Conservation (phyloP, 2,113 vertebrate genomes). For the Cebidichthys violaceus region DNA sequence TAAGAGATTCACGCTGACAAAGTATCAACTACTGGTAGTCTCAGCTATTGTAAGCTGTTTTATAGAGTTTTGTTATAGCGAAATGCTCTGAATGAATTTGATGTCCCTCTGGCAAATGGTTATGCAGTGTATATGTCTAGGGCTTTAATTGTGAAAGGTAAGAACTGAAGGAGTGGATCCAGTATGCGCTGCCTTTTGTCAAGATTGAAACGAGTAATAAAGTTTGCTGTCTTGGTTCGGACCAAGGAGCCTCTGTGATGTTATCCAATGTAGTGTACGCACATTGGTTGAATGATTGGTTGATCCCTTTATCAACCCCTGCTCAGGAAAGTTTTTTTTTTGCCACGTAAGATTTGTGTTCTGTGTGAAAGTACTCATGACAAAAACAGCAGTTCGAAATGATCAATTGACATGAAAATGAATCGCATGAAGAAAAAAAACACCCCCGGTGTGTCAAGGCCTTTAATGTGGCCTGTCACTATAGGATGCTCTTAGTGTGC, state of each 20-base stretch:
- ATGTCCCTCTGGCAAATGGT: not conserved
- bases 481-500: not conserved
- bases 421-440: not conserved
- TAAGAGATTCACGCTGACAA: not conserved
- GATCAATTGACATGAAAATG: not conserved
- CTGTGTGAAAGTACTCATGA: not conserved
- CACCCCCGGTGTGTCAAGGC: too few species aligned
- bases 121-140: not conserved
- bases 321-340: too few species aligned
- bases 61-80: not conserved
- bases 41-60: not conserved
- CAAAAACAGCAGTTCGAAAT: not conserved
- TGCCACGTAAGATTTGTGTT: not conserved
- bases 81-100: not conserved
- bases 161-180: not conserved
- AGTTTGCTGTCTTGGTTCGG: not conserved
- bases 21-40: not conserved
- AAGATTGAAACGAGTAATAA: not conserved
- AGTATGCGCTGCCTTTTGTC: not conserved
- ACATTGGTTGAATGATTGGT: not conserved
- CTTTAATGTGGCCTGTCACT: not conserved
- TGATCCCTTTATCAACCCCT: not conserved
- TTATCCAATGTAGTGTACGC: not conserved
- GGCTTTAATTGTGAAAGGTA: not conserved
- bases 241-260: not conserved